Evolutionary conservation across 1,140 invertebrate species (phyloP).

Genomic region (Pseudachorutes palmiensis): DNA sequence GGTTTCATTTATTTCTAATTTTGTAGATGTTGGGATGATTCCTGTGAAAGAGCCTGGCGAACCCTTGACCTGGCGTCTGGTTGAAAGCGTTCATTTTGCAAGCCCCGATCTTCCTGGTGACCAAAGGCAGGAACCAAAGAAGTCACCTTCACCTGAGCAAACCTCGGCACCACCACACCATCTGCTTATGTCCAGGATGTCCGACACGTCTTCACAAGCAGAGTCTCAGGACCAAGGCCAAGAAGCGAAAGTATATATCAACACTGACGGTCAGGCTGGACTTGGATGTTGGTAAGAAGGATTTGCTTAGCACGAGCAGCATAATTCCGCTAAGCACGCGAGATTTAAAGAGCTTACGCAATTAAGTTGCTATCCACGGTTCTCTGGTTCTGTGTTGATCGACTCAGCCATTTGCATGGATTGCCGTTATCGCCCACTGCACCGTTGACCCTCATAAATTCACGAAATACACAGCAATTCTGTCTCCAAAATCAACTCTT

Average conservation of each 20-base stretch:
- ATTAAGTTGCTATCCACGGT: too few relatives aligned
- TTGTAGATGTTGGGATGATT: conserved; percentile 76
- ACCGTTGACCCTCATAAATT: too few relatives aligned
- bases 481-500: too few relatives aligned
- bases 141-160: conserved; percentile 14
- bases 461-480: too few relatives aligned
- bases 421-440: too few relatives aligned
- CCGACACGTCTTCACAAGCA: conserved; percentile 29
- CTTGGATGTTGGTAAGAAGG: conserved; percentile 45
- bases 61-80: conserved; percentile 66
- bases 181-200: conserved; percentile 12
- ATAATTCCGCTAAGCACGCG: too few relatives aligned
- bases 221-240: conserved; percentile 30
- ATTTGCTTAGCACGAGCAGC: neutral
- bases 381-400: too few relatives aligned
- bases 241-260: conserved; percentile 43
- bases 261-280: conserved; percentile 41
- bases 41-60: conserved; percentile 74
- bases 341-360: too few relatives aligned
- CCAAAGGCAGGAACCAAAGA: neutral
- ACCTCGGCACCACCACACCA: conserved; percentile 12
- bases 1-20: too few relatives aligned
- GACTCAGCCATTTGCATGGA: too few relatives aligned
- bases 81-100: conserved; percentile 41
- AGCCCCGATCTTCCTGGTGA: neutral